Percentiles rank a stretch among this genome's conserved stretches.
Evolutionary conservation across 2,113 vertebrate genomes (phyloP).

Genomic region (Hippolais icterina): DNA sequence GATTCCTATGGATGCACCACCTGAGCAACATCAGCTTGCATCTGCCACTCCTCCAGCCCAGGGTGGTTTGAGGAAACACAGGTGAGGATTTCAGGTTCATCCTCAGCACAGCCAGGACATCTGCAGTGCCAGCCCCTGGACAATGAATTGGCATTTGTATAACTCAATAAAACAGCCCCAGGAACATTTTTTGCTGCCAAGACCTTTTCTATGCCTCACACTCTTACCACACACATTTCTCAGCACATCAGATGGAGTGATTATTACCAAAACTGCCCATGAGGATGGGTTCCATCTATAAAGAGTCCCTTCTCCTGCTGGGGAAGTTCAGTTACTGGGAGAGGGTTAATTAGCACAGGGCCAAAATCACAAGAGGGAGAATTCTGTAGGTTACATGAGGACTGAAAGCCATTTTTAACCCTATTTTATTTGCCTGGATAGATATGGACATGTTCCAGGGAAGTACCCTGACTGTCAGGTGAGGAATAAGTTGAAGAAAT

Average conservation of each 20-base stretch:
- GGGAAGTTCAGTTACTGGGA: not conserved
- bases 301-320: not conserved
- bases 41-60: not conserved
- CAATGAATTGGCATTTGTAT: fast-evolving
- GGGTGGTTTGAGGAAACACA: not conserved
- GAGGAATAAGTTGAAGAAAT: not conserved
- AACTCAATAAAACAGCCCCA: not conserved
- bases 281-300: not conserved
- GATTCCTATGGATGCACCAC: not conserved
- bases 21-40: fast-evolving
- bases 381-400: not conserved
- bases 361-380: not conserved
- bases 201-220: not conserved
- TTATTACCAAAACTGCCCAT: not conserved
- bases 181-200: not conserved
- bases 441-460: not conserved
- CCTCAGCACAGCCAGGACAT: not conserved
- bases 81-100: not conserved
- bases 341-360: not conserved
- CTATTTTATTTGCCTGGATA: not conserved
- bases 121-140: not conserved
- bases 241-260: not conserved
- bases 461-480: not conserved
- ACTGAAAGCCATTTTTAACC: not conserved
- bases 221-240: not conserved